A percentile compares a stretch with the other conserved stretches of the same genome.
Conservation (phyloP, 92 coral and sea anemone genomes). For the Actinostola sp. region DNA sequence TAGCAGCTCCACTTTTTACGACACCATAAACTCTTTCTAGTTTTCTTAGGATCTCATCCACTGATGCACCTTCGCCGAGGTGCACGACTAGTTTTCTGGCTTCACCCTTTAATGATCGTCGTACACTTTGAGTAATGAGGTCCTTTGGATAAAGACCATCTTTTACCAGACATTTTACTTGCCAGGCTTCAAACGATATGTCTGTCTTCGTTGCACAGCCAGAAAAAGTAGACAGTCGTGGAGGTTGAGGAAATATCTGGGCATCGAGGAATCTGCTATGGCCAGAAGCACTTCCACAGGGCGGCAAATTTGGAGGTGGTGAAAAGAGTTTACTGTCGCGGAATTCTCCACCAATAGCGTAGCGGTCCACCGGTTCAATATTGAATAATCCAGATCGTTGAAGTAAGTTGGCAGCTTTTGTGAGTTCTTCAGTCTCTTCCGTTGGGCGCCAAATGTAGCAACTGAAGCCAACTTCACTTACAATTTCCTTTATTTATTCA, state of each 20-base stretch:
- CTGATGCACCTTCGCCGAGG: conserved; percentile 18
- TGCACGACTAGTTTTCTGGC: conserved; percentile 21
- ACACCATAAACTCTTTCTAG: conserved; percentile 20
- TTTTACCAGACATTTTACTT: conserved; percentile 17
- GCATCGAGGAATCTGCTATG: neutral
- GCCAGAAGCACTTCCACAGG: neutral
- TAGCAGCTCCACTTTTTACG: conserved; percentile 9
- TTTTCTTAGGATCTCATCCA: conserved; percentile 12
- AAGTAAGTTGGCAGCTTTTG: neutral
- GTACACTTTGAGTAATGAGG: conserved; percentile 9
- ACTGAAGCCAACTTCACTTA: no score
- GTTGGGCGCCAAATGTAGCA: no score
- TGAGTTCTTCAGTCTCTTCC: neutral
- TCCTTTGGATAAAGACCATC: conserved; percentile 14
- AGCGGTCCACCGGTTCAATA: neutral
- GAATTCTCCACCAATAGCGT: neutral
- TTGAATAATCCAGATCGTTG: neutral
- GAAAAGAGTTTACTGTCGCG: no score
- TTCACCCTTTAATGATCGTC: conserved; percentile 21
- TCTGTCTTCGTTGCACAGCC: neutral
- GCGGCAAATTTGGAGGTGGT: no score
- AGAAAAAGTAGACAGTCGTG: conserved; percentile 19
- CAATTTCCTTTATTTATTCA: no score
- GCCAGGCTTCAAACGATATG: conserved; percentile 14
- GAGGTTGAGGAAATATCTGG: conserved; percentile 7